Evolutionary conservation across 2,888 invertebrate genomes (phyloP), one percentile per base, ranked within the genome.

Genomic region (Mythimna ferrago): DNA sequence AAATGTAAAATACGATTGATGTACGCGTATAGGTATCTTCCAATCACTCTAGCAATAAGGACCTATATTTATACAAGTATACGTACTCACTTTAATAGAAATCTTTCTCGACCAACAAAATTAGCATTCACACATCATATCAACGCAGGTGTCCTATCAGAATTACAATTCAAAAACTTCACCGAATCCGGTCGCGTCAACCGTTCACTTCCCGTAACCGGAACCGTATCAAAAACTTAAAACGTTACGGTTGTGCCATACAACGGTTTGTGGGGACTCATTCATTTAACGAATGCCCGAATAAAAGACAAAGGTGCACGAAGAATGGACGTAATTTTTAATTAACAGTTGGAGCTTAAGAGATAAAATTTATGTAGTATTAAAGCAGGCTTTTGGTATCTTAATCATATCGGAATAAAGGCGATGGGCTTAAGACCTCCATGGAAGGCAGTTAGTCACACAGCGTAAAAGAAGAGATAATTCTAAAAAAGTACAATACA

Each of bases 151-250:
- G 78, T 69, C 71, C 78, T 70, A 58, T 78, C 62, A 64, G 81
- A 78, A 78, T 78, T 58, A 66, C 82, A 82, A 81, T 81, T 82
- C 78, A 70, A 75, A 81, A 78, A 81, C 54, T 81, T 78, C 32
- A 48, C 69, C 66, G 70, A 72, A 81, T 81, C 82, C 82, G 82
- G 81, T 64, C 75, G 65, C 67, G 69, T 81, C 81, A 72, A 81
- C 78, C 71, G 75, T 74, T 75, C 78, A 82, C 81, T 82, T 82
- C 82, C 81, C 69, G 71, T 82, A 81, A 82, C 78, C 75, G 78
- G 81, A 81, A 81, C 69, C 67, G 71, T 70, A 78, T 82, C 75
- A 81, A 81, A 81, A 82, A 82, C 75, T 78, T 78, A 63, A 72
- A 70, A 69, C 67, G 53, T 73, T 69, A 78, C 66, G 57, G 53